These are phyloP conservation scores for Sinosuthora webbiana DNA, from an alignment of 2,113 vertebrate species.

Conservation along the genomic window DNA sequence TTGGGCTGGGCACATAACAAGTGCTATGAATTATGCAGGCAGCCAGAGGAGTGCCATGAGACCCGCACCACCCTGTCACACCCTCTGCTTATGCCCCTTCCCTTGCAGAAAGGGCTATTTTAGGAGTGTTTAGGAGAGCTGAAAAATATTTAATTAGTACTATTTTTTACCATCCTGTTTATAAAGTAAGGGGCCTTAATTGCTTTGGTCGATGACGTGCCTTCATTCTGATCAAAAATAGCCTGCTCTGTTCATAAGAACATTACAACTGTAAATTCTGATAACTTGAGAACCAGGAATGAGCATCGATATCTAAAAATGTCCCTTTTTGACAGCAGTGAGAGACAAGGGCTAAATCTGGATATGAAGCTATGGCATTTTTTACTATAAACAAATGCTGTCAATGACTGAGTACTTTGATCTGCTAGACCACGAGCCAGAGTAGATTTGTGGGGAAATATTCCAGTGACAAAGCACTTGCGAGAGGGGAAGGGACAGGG, in stretches of 20 bases:
- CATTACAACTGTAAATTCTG: constrained; percentile 28
- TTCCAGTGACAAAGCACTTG: neutral
- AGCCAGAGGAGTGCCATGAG: neutral
- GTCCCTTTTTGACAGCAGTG: constrained; percentile 24
- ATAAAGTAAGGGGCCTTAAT: neutral
- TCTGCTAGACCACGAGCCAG: neutral
- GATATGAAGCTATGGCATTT: constrained; percentile 43
- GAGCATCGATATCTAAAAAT: neutral
- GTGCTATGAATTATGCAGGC: neutral
- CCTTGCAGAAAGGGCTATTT: neutral
- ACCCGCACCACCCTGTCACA: fast-evolving
- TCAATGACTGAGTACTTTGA: constrained; percentile 21
- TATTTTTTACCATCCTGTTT: neutral
- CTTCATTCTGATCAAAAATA: constrained; percentile 32
- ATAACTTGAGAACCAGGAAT: constrained; percentile 49
- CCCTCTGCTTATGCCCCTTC: neutral
- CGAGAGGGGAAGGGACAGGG: neutral
- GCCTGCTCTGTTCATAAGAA: neutral
- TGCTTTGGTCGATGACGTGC: neutral
- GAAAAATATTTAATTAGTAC: constrained; percentile 7
- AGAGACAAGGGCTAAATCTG: constrained; percentile 7
- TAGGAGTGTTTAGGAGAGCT: neutral
- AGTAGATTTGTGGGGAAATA: constrained; percentile 16
- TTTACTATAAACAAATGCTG: constrained; percentile 41
- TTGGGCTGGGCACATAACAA: neutral